Percentiles rank a stretch among this genome's conserved stretches.
phyloP scores from a whole-genome alignment of 2,888 invertebrate species.

The Sarcophaga carnaria region DNA sequence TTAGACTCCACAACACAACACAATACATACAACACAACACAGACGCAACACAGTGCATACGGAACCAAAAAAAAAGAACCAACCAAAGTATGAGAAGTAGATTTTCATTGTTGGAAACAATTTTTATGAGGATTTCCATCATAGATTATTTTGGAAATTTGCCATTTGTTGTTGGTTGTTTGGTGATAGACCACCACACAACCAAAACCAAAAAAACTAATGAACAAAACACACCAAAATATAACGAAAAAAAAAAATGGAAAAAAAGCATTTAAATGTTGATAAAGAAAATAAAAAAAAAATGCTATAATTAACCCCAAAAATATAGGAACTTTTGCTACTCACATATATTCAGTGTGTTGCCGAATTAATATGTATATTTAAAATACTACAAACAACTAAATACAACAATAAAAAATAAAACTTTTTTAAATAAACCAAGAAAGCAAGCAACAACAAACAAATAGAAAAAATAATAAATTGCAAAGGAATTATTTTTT shows the following conservation, averaged over 20 bases:
- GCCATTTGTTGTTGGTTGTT: slow-evolving; percentile 55
- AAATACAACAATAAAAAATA: background rate
- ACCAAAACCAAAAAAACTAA: background rate
- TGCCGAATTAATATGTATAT: background rate
- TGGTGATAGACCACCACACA: background rate
- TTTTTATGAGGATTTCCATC: slow-evolving; percentile 61
- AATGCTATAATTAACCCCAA: slow-evolving; percentile 66
- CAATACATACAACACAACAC: background rate
- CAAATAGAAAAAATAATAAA: slow-evolving; percentile 15
- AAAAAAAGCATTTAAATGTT: slow-evolving; percentile 47
- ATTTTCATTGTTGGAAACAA: slow-evolving; percentile 3
- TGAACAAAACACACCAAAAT: slow-evolving; percentile 7
- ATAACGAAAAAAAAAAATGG: slow-evolving; percentile 3
- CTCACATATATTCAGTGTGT: slow-evolving; percentile 15
- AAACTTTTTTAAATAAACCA: slow-evolving; percentile 7
- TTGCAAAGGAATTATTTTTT: slow-evolving; percentile 18
- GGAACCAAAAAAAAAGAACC: slow-evolving; percentile 8
- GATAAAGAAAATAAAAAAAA: slow-evolving; percentile 60
- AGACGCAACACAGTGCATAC: background rate
- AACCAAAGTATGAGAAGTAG: slow-evolving; percentile 18
- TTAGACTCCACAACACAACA: background rate
- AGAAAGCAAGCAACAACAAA: slow-evolving; percentile 18
- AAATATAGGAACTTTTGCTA: slow-evolving; percentile 41
- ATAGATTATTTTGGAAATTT: slow-evolving; percentile 62
- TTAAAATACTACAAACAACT: slow-evolving; percentile 4